Evolutionary conservation across 2,888 invertebrate genomes (phyloP).

Genomic region (Drosophila neotestacea): DNA sequence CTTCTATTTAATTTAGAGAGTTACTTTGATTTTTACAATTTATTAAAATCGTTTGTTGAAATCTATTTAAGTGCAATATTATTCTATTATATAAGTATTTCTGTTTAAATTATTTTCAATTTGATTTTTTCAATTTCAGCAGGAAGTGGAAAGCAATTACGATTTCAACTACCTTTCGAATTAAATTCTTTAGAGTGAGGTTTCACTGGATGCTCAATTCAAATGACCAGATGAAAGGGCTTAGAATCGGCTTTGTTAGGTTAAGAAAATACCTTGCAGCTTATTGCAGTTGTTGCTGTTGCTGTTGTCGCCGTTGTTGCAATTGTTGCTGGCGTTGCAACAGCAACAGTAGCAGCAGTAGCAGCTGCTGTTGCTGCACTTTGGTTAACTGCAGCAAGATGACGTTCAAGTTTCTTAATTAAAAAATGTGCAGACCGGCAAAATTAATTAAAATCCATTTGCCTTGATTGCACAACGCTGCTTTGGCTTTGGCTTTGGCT

Average conservation of each 20-base stretch:
- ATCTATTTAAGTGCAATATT: too few relatives aligned
- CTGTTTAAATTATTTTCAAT: too few relatives aligned
- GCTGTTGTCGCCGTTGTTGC: not conserved
- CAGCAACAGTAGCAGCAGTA: not conserved
- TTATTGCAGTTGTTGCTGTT: conserved; percentile 14
- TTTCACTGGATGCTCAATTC: conserved; percentile 8
- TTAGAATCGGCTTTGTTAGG: conserved; percentile 1
- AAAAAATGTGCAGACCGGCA: conserved; percentile 68
- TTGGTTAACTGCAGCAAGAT: conserved; percentile 38
- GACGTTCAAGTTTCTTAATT: conserved; percentile 67
- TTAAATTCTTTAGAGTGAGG: not conserved
- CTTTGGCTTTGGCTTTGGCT: conserved; percentile 26
- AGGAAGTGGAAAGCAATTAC: too few relatives aligned
- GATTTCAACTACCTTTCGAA: not conserved
- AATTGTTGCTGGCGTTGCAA: conserved; percentile 6
- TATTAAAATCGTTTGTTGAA: too few relatives aligned
- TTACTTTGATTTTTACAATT: not conserved
- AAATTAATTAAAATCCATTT: conserved; percentile 79
- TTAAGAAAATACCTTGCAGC: conserved; percentile 16
- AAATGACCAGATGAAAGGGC: not conserved
- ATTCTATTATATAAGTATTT: too few relatives aligned
- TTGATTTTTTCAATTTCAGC: too few relatives aligned
- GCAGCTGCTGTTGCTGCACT: conserved; percentile 16
- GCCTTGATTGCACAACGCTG: conserved; percentile 64
- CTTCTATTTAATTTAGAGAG: not conserved